Conservation (phyloP, 2,113 vertebrate genomes). For the Heteronetta atricapilla region DNA sequence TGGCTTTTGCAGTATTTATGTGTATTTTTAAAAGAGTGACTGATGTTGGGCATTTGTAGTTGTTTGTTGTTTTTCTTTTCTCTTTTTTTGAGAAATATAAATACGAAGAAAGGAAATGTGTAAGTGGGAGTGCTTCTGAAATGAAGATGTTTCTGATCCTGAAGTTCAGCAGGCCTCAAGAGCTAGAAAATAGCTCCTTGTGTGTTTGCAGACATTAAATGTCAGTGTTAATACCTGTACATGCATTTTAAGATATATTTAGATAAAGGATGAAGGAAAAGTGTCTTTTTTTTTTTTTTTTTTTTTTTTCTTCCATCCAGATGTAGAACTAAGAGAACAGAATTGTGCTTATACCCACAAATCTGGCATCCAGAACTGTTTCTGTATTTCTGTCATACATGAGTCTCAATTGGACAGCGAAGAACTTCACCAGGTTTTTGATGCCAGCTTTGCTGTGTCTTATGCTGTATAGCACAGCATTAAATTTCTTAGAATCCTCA, state of each 20-base stretch:
- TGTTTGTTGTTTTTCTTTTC: fast-evolving
- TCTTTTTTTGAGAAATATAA: neutral
- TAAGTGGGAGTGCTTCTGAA: neutral
- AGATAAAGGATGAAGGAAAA: neutral
- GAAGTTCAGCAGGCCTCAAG: neutral
- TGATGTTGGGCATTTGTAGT: neutral
- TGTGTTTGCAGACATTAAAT: neutral
- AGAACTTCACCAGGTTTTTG: neutral
- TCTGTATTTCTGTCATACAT: neutral
- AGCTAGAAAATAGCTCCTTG: neutral
- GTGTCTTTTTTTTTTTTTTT: neutral
- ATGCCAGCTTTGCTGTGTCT: neutral
- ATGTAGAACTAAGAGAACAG: neutral
- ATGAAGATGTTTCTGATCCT: neutral
- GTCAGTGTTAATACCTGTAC: neutral
- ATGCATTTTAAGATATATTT: neutral
- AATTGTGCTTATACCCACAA: neutral
- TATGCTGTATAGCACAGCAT: neutral
- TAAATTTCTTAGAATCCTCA: neutral
- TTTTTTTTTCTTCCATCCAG: neutral
- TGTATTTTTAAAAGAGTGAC: neutral
- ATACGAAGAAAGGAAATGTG: neutral
- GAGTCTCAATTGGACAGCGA: neutral
- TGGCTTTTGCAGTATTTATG: neutral
- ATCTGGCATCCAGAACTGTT: neutral